Evolutionary conservation across 2,888 invertebrate species (phyloP).

Genomic region (Baronia brevicornis): DNA sequence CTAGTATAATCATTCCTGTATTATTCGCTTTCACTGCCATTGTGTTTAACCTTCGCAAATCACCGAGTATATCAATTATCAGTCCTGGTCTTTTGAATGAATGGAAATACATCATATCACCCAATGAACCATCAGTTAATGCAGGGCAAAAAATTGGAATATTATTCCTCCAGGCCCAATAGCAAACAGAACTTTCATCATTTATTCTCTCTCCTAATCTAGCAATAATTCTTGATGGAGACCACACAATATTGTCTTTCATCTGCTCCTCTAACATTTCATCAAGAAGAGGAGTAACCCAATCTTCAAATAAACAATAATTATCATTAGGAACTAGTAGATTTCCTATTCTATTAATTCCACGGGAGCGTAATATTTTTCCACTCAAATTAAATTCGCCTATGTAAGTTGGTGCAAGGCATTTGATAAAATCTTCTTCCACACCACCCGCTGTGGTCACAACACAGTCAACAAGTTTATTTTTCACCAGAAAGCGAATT

Average conservation of each 20-base stretch:
- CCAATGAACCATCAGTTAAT: conserved; percentile 96
- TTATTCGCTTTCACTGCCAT: conserved; percentile 95
- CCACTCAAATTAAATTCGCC: conserved; percentile 94
- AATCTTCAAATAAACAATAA: conserved; percentile 98
- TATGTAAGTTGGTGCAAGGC: conserved; percentile 93
- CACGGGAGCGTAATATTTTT: conserved; percentile 84
- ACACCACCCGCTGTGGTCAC: conserved; percentile 98
- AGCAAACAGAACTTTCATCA: conserved; percentile 93
- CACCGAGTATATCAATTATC: conserved; percentile 93
- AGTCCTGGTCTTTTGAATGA: conserved; percentile 95
- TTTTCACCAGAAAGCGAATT: conserved; percentile 81
- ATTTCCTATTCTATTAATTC: conserved; percentile 92
- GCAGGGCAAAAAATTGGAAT: conserved; percentile 99
- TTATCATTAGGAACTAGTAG: conserved; percentile 98
- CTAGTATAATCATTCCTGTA: conserved; percentile 97
- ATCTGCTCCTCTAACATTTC: conserved; percentile 93
- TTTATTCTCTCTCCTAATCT: conserved; percentile 93
- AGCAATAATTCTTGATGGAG: conserved; percentile 79
- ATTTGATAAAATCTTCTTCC: conserved; percentile 99
- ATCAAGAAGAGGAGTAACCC: conserved; percentile 95
- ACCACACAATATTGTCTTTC: conserved; percentile 85
- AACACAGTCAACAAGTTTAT: conserved; percentile 91
- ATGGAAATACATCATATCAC: conserved; percentile 99
- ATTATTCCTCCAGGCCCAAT: conserved; percentile 97
- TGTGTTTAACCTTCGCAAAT: conserved; percentile 91